phyloP scores from a whole-genome alignment of 2,888 invertebrate genomes.

The Neoitamus cyanurus region DNA sequence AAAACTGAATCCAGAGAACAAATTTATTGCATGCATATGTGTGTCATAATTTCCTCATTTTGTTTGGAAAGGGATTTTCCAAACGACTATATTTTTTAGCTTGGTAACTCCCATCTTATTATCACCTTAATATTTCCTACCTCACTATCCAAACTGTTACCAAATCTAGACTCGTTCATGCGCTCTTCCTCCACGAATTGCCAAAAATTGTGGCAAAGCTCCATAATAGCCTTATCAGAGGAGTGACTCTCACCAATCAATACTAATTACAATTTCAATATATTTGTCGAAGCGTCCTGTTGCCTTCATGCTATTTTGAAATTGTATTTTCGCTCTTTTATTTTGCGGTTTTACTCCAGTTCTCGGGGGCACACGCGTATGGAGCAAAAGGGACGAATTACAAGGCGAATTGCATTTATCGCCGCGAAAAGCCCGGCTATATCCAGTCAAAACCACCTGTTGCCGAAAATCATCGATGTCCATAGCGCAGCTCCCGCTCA shows the following conservation, averaged over 20 bases:
- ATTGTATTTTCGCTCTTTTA: neutral
- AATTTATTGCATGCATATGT: too few species aligned
- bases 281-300: neutral
- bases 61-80: neutral
- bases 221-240: neutral
- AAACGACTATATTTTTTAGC: neutral
- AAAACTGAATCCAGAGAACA: too few species aligned
- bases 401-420: neutral
- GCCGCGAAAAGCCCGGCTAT: neutral
- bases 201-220: constrained; percentile 22
- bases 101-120: neutral
- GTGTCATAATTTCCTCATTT: neutral
- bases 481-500: neutral
- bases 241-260: neutral
- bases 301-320: neutral
- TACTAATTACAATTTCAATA: neutral
- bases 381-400: neutral
- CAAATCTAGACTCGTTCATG: neutral
- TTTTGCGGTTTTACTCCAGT: neutral
- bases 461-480: neutral
- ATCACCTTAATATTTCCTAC: neutral
- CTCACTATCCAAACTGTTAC: neutral
- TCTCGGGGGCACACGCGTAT: neutral
- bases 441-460: neutral
- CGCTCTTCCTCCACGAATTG: neutral